phyloP scores from a whole-genome alignment of 2,888 invertebrate genomes.

The Macrostomum cliftonense region DNA sequence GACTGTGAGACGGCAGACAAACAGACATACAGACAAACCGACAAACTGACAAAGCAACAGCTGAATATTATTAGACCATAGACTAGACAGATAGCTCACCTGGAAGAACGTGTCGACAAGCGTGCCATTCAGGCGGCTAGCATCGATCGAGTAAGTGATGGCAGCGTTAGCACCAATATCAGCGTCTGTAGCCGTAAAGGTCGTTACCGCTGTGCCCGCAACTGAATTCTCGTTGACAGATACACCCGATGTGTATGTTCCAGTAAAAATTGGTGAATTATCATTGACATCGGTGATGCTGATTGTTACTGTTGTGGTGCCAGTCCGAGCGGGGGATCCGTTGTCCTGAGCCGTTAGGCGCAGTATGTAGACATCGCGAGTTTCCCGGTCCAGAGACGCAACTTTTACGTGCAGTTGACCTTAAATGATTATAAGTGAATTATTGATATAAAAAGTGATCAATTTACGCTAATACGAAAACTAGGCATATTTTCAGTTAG shows the following conservation, averaged over 20 bases:
- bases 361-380: not conserved
- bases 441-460: too few relatives aligned
- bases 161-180: not conserved
- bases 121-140: too few relatives aligned
- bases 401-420: constrained; percentile 1
- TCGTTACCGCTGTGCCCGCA: constrained; percentile 1
- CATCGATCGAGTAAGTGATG: not conserved
- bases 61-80: too few relatives aligned
- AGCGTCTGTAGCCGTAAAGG: not conserved
- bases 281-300: constrained; percentile 2
- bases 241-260: not conserved
- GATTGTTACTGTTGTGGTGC: not conserved
- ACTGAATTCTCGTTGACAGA: constrained; percentile 4
- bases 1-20: too few relatives aligned
- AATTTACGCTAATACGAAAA: not conserved
- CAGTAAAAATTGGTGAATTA: not conserved
- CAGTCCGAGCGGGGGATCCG: constrained; percentile 1
- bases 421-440: too few relatives aligned
- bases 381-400: constrained; percentile 3
- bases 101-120: too few relatives aligned
- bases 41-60: too few relatives aligned
- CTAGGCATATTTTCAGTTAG: not conserved
- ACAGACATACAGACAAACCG: too few relatives aligned
- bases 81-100: too few relatives aligned
- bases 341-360: constrained; percentile 1